phyloP scores from a whole-genome alignment of 1,140 invertebrate genomes.

The Drosophila baimaii region DNA sequence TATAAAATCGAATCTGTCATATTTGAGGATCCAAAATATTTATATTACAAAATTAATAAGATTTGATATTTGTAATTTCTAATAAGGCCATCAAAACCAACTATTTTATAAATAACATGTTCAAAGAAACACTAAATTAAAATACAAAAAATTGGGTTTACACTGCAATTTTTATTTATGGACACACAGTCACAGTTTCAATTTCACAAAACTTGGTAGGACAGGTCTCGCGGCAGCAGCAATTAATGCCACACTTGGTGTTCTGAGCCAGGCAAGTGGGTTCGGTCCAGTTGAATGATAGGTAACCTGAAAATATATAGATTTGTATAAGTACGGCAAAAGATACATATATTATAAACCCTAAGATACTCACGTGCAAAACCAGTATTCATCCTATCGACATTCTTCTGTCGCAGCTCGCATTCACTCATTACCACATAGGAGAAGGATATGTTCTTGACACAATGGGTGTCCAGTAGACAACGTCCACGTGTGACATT shows the following conservation, averaged over 20 bases:
- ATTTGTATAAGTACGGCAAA: not conserved
- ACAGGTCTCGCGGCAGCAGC: constrained; percentile 42
- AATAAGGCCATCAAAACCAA: too few relatives aligned
- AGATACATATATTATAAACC: too few relatives aligned
- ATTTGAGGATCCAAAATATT: too few relatives aligned
- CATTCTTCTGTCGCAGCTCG: too few relatives aligned
- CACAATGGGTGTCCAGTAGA: constrained; percentile 34
- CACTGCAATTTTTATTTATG: not conserved
- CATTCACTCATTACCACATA: too few relatives aligned
- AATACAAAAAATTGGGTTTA: too few relatives aligned
- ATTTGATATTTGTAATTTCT: too few relatives aligned
- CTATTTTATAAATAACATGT: too few relatives aligned
- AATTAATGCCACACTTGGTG: constrained; percentile 25
- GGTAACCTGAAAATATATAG: constrained; percentile 1
- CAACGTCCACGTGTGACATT: not conserved
- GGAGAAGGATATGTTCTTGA: not conserved
- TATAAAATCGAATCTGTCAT: too few relatives aligned
- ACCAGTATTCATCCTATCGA: too few relatives aligned
- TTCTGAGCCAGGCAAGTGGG: constrained; percentile 6
- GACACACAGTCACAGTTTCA: constrained; percentile 13
- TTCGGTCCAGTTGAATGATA: not conserved
- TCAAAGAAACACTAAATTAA: too few relatives aligned
- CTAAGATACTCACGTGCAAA: constrained; percentile 4
- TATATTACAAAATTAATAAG: too few relatives aligned
- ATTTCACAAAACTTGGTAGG: constrained; percentile 30